A percentile compares a stretch with the other conserved stretches of the same genome.
phyloP scores from a whole-genome alignment of 2,797 vertebrate genomes.

The Xyrichtys novacula region DNA sequence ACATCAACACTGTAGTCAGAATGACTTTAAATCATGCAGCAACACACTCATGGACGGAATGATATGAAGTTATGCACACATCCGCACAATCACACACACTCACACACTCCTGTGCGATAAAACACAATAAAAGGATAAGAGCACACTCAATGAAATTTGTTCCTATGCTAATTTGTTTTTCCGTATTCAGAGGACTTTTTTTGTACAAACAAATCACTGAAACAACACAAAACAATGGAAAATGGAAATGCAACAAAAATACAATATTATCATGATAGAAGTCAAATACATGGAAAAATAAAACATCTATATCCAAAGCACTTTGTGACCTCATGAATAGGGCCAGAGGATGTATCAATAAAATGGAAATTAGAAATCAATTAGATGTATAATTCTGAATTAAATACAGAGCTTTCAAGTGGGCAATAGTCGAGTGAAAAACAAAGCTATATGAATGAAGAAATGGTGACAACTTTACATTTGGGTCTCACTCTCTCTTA shows the following conservation, averaged over 20 bases:
- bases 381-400: slow-evolving; percentile 33
- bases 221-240: slow-evolving; percentile 52
- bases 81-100: neutral
- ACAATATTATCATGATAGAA: slow-evolving; percentile 18
- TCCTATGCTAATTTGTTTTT: slow-evolving; percentile 28
- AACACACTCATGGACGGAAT: slow-evolving; percentile 60
- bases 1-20: slow-evolving; percentile 72
- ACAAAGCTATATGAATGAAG: slow-evolving; percentile 27
- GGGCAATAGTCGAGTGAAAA: neutral
- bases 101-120: neutral
- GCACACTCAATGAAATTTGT: slow-evolving; percentile 19
- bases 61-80: slow-evolving; percentile 40
- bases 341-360: slow-evolving; percentile 28
- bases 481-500: neutral
- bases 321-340: slow-evolving; percentile 71
- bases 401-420: slow-evolving; percentile 11
- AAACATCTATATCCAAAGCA: slow-evolving; percentile 69
- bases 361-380: slow-evolving; percentile 23
- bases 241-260: slow-evolving; percentile 31
- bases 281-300: slow-evolving; percentile 36
- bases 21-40: slow-evolving; percentile 76
- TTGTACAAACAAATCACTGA: slow-evolving; percentile 40
- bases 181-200: slow-evolving; percentile 27
- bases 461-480: neutral
- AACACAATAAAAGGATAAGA: slow-evolving; percentile 33